A percentile compares a stretch with the other conserved stretches of the same genome.
These are phyloP conservation scores for Drosophila recens DNA, from an alignment of 2,888 invertebrate genomes.

Conservation along the genomic window DNA sequence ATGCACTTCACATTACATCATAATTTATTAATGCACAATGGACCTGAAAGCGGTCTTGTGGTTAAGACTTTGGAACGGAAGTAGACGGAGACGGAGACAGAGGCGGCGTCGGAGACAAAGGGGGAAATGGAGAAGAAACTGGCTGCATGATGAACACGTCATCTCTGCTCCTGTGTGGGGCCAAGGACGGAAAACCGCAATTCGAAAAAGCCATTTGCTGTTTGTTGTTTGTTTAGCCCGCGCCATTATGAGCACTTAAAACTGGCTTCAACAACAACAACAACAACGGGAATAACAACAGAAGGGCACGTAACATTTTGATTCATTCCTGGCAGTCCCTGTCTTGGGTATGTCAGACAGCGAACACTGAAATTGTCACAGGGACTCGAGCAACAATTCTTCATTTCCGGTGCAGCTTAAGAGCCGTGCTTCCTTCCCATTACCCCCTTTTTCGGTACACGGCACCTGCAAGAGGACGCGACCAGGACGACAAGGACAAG, in stretches of 20 bases:
- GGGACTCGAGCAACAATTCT: constrained; percentile 72
- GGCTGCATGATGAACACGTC: constrained; percentile 53
- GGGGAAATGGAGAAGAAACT: constrained; percentile 14
- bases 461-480: constrained; percentile 25
- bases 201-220: constrained; percentile 71
- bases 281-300: not conserved
- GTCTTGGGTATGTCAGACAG: constrained; percentile 53
- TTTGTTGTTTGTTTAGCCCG: constrained; percentile 43
- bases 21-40: constrained; percentile 72
- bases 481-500: constrained; percentile 22
- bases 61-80: constrained; percentile 61
- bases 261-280: constrained; percentile 36
- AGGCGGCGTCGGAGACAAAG: not conserved
- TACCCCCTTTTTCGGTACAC: constrained; percentile 26
- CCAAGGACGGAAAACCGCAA: constrained; percentile 70
- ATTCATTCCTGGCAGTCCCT: constrained; percentile 48
- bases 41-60: constrained; percentile 58
- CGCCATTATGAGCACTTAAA: constrained; percentile 75
- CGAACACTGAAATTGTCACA: constrained; percentile 66
- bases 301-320: constrained; percentile 44
- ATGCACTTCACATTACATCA: constrained; percentile 66
- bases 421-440: constrained; percentile 74
- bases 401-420: constrained; percentile 82
- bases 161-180: constrained; percentile 18
- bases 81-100: constrained; percentile 24